A percentile compares a stretch with the other conserved stretches of the same genome.
These are phyloP conservation scores for Chrysopa pallens DNA, from an alignment of 1,140 invertebrate species.

Conservation along the genomic window DNA sequence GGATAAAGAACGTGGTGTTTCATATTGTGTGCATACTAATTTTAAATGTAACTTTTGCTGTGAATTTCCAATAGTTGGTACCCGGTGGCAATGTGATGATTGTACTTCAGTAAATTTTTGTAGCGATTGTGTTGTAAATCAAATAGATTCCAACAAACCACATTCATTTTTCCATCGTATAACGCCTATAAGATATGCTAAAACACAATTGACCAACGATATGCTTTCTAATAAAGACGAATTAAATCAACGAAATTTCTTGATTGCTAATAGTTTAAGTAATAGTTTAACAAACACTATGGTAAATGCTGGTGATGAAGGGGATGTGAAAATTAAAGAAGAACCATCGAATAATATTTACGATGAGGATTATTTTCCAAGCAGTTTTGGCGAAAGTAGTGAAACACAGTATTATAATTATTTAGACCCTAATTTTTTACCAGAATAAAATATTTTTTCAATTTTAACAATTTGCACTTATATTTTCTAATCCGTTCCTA, in stretches of 20 bases:
- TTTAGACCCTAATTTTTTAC: constrained; percentile 12
- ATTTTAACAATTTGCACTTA: no score
- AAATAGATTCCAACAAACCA: constrained; percentile 17
- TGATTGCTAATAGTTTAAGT: background rate
- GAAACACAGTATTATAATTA: constrained; percentile 8
- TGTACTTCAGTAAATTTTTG: constrained; percentile 23
- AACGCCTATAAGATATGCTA: constrained; percentile 3
- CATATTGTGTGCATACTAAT: constrained; percentile 1
- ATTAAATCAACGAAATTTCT: background rate
- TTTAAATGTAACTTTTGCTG: constrained; percentile 46
- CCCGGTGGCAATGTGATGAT: constrained; percentile 48
- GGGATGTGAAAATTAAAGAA: background rate
- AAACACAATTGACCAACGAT: background rate
- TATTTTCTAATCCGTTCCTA: no score
- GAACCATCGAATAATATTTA: constrained; percentile 1
- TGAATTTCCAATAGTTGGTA: constrained; percentile 43
- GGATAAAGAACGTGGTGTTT: constrained; percentile 10
- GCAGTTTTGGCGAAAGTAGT: constrained; percentile 2
- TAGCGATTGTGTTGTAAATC: constrained; percentile 21
- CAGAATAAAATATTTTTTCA: constrained; percentile 3
- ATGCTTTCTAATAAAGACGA: background rate
- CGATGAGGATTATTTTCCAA: constrained; percentile 9
- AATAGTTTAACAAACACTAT: background rate
- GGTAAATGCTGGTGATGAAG: background rate
- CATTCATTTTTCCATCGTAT: constrained; percentile 19